Evolutionary conservation across 2,113 vertebrate genomes (phyloP).

Genomic region (Lucifuga dentata): DNA sequence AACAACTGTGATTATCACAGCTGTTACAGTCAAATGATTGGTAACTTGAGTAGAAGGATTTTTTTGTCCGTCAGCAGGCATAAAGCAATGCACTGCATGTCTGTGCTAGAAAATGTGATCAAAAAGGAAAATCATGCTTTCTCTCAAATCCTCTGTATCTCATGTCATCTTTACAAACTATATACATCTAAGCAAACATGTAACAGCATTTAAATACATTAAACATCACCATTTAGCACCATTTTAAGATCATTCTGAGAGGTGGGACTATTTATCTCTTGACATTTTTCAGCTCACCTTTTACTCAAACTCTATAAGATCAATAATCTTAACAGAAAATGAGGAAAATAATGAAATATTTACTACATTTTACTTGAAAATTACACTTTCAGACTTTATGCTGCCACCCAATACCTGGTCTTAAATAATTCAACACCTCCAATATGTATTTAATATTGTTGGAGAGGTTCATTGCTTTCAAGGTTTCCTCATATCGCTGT

Average conservation of each 20-base stretch:
- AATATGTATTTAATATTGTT: constrained; percentile 18
- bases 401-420: too few relatives aligned
- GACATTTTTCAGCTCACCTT: constrained; percentile 10
- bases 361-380: too few relatives aligned
- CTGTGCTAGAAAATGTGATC: constrained; percentile 1
- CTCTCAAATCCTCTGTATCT: not conserved
- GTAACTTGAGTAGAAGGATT: constrained; percentile 42
- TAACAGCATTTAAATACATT: not conserved
- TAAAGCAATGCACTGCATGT: not conserved
- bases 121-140: not conserved
- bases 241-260: too few relatives aligned
- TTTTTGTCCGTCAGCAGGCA: constrained; percentile 18
- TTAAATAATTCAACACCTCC: too few relatives aligned
- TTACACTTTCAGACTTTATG: too few relatives aligned
- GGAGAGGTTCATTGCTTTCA: constrained; percentile 26
- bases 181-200: constrained; percentile 1
- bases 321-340: too few relatives aligned
- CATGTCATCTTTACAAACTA: not conserved
- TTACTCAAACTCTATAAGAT: constrained; percentile 1
- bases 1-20: constrained; percentile 59
- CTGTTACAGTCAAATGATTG: constrained; percentile 36
- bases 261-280: not conserved
- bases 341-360: too few relatives aligned
- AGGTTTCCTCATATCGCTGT: constrained; percentile 19
- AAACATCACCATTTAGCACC: not conserved